Percentiles rank a stretch among this genome's conserved stretches.
Conservation (phyloP, 1,140 invertebrate species). For the Triops longicaudatus region DNA sequence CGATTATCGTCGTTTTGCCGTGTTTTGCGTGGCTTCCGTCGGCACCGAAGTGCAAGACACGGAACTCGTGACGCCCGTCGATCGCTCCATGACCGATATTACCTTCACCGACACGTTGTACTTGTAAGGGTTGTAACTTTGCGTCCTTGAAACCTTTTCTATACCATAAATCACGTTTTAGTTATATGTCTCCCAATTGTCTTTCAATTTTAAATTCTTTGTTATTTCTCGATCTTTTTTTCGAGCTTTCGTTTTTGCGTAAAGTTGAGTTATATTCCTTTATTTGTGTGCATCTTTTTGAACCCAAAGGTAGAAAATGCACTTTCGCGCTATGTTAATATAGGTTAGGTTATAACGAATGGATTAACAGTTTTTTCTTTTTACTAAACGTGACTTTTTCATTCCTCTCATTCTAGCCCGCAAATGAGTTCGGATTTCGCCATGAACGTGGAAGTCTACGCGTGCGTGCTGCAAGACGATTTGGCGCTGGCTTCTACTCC, state of each 20-base stretch:
- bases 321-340: too few species aligned
- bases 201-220: too few species aligned
- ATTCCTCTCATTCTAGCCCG: too few species aligned
- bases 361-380: too few species aligned
- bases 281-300: conserved; percentile 34
- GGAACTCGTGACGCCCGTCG: conserved; percentile 54
- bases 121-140: conserved; percentile 50
- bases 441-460: conserved; percentile 57
- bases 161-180: conserved; percentile 18
- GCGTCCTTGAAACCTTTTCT: background rate
- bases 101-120: conserved; percentile 58
- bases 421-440: conserved; percentile 55
- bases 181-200: too few species aligned
- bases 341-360: too few species aligned
- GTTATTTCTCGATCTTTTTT: too few species aligned
- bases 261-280: too few species aligned
- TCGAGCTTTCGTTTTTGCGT: too few species aligned
- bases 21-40: conserved; percentile 58
- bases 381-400: too few species aligned
- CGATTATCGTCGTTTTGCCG: conserved; percentile 58
- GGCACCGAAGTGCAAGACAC: conserved; percentile 63
- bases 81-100: conserved; percentile 59
- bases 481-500: conserved; percentile 58
- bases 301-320: too few species aligned
- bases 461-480: conserved; percentile 58